Conservation (phyloP, 2,797 vertebrate species). For the Sebastes kiyomatsui region DNA sequence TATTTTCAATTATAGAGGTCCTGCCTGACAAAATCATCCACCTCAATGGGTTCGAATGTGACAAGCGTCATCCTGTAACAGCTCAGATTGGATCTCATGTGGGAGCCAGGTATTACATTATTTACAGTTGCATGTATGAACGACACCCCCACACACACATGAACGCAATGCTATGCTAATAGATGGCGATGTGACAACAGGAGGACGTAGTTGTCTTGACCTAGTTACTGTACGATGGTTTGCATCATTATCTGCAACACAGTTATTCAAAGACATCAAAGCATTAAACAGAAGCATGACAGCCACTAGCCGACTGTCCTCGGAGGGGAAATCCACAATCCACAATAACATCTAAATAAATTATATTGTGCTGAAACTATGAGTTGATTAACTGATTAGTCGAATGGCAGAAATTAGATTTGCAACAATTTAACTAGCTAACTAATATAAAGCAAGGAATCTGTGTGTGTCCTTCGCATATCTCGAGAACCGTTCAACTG, state of each 20-base stretch:
- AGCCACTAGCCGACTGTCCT: background rate
- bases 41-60: conserved; percentile 11
- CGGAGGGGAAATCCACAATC: background rate
- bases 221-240: conserved; percentile 46
- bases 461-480: background rate
- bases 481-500: background rate
- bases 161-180: background rate
- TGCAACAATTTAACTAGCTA: background rate
- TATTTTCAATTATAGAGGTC: conserved; percentile 61
- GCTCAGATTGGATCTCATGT: background rate
- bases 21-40: conserved; percentile 40
- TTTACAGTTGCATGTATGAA: background rate
- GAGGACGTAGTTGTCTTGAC: conserved; percentile 37
- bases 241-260: conserved; percentile 48
- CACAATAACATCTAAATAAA: conserved; percentile 8
- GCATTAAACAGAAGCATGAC: conserved; percentile 8
- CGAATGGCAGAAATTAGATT: background rate
- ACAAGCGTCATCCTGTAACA: background rate
- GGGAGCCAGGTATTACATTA: background rate
- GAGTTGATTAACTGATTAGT: background rate
- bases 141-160: background rate
- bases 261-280: conserved; percentile 54
- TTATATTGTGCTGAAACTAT: background rate
- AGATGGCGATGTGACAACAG: conserved; percentile 20
- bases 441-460: background rate